These are phyloP conservation scores for Muscicapa adusta DNA, from an alignment of 2,113 vertebrate genomes.

Conservation along the genomic window DNA sequence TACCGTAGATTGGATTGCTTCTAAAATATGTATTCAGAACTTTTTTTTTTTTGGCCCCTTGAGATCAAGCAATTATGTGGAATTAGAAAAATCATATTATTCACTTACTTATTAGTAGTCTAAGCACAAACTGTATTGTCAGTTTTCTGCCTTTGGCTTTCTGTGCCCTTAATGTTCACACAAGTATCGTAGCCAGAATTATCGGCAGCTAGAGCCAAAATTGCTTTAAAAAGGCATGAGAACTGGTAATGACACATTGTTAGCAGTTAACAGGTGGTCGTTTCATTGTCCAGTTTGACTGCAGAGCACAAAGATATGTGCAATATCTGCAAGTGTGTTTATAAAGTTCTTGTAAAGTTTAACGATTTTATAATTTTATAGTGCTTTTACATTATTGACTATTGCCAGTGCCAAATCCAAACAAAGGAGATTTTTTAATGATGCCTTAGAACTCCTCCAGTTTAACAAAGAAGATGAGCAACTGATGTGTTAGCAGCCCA, in stretches of 20 bases:
- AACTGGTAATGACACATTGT: slow-evolving; percentile 79
- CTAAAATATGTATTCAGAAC: slow-evolving; percentile 65
- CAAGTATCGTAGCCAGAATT: slow-evolving; percentile 79
- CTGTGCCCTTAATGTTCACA: slow-evolving; percentile 80
- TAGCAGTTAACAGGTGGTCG: slow-evolving; percentile 84
- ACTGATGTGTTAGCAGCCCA: slow-evolving; percentile 1
- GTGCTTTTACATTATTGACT: slow-evolving; percentile 45
- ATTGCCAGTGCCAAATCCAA: slow-evolving; percentile 56
- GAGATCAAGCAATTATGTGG: slow-evolving; percentile 72
- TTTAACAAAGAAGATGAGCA: slow-evolving; percentile 34
- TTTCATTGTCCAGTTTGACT: slow-evolving; percentile 81
- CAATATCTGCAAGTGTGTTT: slow-evolving; percentile 66
- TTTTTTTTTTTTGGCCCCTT: slow-evolving; percentile 66
- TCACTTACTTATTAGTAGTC: slow-evolving; percentile 76
- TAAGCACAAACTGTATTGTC: slow-evolving; percentile 78
- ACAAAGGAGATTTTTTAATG: slow-evolving; percentile 67
- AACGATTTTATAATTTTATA: slow-evolving; percentile 53
- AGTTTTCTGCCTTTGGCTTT: slow-evolving; percentile 80
- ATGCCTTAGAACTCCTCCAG: slow-evolving; percentile 36
- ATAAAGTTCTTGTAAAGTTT: slow-evolving; percentile 69
- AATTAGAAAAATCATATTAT: slow-evolving; percentile 74
- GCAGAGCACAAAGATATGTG: slow-evolving; percentile 71
- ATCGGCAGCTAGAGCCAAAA: slow-evolving; percentile 78
- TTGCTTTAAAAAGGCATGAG: slow-evolving; percentile 78
- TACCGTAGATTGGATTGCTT: slow-evolving; percentile 53